Conservation (phyloP, 2,888 invertebrate genomes). For the Diarsia rubi region DNA sequence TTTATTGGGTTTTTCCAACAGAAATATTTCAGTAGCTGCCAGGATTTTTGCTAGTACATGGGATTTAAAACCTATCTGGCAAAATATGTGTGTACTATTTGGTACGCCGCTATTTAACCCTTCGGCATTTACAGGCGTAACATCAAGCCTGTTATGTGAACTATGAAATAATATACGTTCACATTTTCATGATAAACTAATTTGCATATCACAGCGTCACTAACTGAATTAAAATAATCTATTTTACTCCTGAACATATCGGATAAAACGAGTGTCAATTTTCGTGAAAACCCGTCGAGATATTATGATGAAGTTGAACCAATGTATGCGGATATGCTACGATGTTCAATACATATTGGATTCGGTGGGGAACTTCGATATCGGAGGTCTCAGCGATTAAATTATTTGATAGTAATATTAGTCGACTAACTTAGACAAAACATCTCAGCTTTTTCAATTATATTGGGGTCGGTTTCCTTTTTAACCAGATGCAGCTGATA, state of each 20-base stretch:
- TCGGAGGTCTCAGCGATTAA: not conserved
- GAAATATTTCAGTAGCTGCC: too few relatives aligned
- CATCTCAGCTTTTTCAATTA: too few relatives aligned
- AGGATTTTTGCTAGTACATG: too few relatives aligned
- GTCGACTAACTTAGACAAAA: too few relatives aligned
- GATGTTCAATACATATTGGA: not conserved
- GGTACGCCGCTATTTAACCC: too few relatives aligned
- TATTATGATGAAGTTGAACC: constrained; percentile 2
- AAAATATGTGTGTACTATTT: too few relatives aligned
- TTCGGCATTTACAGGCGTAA: too few relatives aligned
- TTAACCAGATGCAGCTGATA: too few relatives aligned
- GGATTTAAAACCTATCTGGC: too few relatives aligned
- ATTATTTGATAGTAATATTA: not conserved
- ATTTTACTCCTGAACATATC: constrained; percentile 10
- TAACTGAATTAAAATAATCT: constrained; percentile 24
- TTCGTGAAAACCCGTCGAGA: constrained; percentile 1
- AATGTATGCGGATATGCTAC: constrained; percentile 6
- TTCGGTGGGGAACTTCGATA: not conserved
- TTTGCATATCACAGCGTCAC: constrained; percentile 7
- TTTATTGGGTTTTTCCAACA: too few relatives aligned
- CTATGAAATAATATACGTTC: not conserved
- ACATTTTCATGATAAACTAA: not conserved
- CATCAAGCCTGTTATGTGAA: too few relatives aligned
- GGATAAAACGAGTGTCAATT: constrained; percentile 23
- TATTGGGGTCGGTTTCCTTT: too few relatives aligned